Conservation (phyloP, 2,113 vertebrate genomes). For the Chunga burmeisteri region DNA sequence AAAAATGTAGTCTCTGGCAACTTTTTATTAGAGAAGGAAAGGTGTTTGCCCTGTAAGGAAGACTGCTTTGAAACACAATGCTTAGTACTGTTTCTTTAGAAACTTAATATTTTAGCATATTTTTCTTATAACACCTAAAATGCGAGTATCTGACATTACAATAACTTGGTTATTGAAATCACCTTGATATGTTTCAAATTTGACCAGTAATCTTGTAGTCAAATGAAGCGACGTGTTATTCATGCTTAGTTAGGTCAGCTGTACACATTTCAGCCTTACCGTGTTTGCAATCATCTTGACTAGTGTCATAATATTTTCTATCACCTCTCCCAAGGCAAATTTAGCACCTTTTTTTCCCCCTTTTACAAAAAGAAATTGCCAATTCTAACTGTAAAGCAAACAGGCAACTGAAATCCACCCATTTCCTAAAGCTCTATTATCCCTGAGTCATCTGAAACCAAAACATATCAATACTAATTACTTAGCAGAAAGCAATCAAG, state of each 20-base stretch:
- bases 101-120: not conserved
- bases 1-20: not conserved
- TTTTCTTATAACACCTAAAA: slow-evolving; percentile 1
- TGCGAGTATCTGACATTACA: not conserved
- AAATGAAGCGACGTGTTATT: slow-evolving; percentile 49
- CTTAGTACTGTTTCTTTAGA: not conserved
- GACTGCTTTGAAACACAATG: not conserved
- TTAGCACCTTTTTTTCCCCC: slow-evolving; percentile 60
- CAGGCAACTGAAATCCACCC: slow-evolving; percentile 38
- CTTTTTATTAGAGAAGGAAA: not conserved
- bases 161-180: slow-evolving; percentile 26
- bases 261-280: slow-evolving; percentile 49
- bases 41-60: not conserved
- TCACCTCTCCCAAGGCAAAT: slow-evolving; percentile 58
- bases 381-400: slow-evolving; percentile 61
- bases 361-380: slow-evolving; percentile 61
- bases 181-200: slow-evolving; percentile 45
- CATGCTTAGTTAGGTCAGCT: slow-evolving; percentile 49
- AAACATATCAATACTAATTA: slow-evolving; percentile 55
- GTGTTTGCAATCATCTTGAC: slow-evolving; percentile 71
- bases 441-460: slow-evolving; percentile 45
- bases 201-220: slow-evolving; percentile 52
- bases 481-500: slow-evolving; percentile 31
- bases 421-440: slow-evolving; percentile 50
- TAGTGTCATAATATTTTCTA: slow-evolving; percentile 77